Base-by-base conservation (phyloP, 2,113 vertebrate genomes). In the Amazona vittata region DNA sequence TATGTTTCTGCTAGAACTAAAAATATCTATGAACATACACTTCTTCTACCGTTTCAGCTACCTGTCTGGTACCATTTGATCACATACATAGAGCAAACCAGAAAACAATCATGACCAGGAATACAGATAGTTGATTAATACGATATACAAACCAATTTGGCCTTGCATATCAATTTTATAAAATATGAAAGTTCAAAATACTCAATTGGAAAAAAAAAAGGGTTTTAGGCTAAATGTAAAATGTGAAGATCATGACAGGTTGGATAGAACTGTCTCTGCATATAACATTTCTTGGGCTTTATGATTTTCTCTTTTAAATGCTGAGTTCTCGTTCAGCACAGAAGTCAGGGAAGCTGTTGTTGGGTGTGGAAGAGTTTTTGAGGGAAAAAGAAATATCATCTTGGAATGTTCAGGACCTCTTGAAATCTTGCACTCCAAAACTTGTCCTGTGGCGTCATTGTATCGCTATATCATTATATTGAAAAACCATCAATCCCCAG, bases 51-150 rank as follows among this genome's bases (percentile, higher is more conserved):
- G 16, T 39, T 13, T 46, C 33, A 70, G 62, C 47, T 84, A 33
- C 79, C 46, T 91, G n/a, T 82, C 74, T 92, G 41, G 47, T 79
- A 91, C 76, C 31, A 57, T 86, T 90, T 92, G 77, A 83, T 94
- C 73, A 68, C 19, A 35, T 59, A 63, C 46, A 33, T 6, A 16
- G 33, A 77, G 67, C 25, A 93, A 93, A 93, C 69, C 4, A 57
- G 89, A 86, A 92, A 87, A 19, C 5, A 74, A 53, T 82, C 20
- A 60, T 59, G 92, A 47, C 41, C 55, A 64, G 59, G 83, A 90
- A 68, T 44, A 91, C 57, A 82, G 87, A 68, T 53, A 77, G 29
- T 22, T 74, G 50, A 74, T 68, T 68, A 87, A 69, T 73, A 46
- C 21, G 37, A 88, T 82, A 50, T 15, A 70, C 2, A 8, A 87